phyloP scores from a whole-genome alignment of 1,140 invertebrate species.

The Grapholita molesta region DNA sequence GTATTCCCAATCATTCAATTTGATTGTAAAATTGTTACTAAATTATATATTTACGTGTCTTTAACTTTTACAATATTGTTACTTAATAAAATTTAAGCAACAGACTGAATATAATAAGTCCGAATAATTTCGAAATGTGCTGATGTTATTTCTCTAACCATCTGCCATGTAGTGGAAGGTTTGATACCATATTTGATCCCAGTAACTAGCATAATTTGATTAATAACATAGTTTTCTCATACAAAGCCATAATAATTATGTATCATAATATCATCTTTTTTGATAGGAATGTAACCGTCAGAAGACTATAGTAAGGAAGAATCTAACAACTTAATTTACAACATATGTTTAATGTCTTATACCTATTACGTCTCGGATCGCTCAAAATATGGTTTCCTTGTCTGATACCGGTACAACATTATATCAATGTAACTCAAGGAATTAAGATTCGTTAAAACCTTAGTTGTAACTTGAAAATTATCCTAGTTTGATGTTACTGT shows the following conservation, averaged over 20 bases:
- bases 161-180: neutral
- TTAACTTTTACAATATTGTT: neutral
- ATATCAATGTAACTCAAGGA: neutral
- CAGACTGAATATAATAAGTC: neutral
- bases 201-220: too few relatives aligned
- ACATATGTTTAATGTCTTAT: too few relatives aligned
- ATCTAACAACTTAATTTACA: too few relatives aligned
- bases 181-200: neutral
- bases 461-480: neutral
- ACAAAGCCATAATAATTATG: too few relatives aligned
- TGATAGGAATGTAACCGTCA: too few relatives aligned
- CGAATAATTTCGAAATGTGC: neutral
- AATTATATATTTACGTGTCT: neutral
- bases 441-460: neutral
- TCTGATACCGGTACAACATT: neutral
- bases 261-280: too few relatives aligned
- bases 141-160: neutral
- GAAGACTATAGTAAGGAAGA: too few relatives aligned
- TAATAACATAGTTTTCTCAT: too few relatives aligned
- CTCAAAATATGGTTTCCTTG: neutral
- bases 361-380: too few relatives aligned
- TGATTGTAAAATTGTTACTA: neutral
- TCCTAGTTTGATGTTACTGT: conserved; percentile 1
- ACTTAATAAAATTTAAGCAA: neutral
- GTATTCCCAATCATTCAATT: neutral